These are phyloP conservation scores for Plagodis pulveraria DNA, from an alignment of 2,888 invertebrate species.

Conservation along the genomic window DNA sequence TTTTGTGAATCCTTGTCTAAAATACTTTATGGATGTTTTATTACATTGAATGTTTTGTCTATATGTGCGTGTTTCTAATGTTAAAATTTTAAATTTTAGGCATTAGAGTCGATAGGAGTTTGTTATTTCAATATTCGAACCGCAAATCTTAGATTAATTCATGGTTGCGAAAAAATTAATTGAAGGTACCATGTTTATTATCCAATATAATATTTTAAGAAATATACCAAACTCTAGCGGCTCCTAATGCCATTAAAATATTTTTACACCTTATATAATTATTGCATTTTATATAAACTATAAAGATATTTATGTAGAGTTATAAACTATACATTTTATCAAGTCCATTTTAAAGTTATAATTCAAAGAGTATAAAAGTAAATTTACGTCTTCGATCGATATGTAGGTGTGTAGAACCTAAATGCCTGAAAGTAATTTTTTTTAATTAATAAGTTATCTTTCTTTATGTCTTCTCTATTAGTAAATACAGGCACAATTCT, in stretches of 20 bases:
- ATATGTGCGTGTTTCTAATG: conserved; percentile 8
- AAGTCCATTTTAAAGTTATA: conserved; percentile 15
- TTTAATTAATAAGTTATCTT: too few relatives aligned
- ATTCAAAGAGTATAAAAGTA: conserved; percentile 13
- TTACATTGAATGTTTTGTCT: conserved; percentile 14
- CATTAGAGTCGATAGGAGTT: conserved; percentile 12
- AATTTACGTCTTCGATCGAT: conserved; percentile 26
- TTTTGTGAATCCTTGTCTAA: conserved; percentile 6
- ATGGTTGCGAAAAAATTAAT: too few relatives aligned
- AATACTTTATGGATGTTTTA: conserved; percentile 12
- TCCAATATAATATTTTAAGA: not conserved
- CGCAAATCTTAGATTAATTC: too few relatives aligned
- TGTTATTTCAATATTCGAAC: not conserved
- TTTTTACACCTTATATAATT: conserved; percentile 20
- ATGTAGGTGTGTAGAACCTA: conserved; percentile 31
- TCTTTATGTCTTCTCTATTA: too few relatives aligned
- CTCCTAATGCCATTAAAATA: conserved; percentile 18
- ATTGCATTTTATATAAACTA: conserved; percentile 30
- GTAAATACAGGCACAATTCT: too few relatives aligned
- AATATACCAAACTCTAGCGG: conserved; percentile 2
- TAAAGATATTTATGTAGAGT: conserved; percentile 19
- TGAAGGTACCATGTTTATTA: too few relatives aligned
- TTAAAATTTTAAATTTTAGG: not conserved
- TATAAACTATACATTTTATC: conserved; percentile 24
- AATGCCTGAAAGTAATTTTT: not conserved